phyloP scores from a whole-genome alignment of 2,888 invertebrate species.

The Nasonovia ribisnigri region DNA sequence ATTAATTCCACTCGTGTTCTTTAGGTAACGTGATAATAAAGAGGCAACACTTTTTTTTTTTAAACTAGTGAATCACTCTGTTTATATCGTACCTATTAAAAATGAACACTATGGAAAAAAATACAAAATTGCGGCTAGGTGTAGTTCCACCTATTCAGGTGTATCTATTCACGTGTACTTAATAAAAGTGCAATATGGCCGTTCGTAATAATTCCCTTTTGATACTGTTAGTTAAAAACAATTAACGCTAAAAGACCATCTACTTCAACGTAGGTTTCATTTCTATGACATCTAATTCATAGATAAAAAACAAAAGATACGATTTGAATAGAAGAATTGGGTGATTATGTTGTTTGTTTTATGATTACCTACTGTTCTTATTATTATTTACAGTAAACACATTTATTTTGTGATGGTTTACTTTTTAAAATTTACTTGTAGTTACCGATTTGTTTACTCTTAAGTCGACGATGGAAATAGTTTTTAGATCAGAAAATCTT shows the following conservation, averaged over 20 bases:
- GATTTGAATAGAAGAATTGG: neutral
- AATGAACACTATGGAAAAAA: no score
- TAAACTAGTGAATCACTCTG: neutral
- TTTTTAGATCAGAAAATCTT: neutral
- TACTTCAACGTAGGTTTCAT: no score
- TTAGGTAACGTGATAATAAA: neutral
- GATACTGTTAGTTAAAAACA: no score
- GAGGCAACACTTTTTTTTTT: no score
- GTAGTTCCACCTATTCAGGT: no score
- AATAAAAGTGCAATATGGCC: no score
- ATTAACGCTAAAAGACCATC: no score
- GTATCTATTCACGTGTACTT: no score
- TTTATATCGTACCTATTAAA: neutral
- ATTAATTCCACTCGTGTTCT: neutral
- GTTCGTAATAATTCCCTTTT: no score
- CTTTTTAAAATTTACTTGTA: neutral
- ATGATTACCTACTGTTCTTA: neutral
- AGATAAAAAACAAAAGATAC: neutral
- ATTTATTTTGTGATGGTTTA: neutral
- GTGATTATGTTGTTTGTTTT: neutral
- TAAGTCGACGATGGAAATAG: neutral
- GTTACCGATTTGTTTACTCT: neutral
- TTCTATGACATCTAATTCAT: neutral
- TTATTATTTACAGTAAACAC: neutral
- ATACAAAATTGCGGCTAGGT: no score